phyloP scores from a whole-genome alignment of 2,888 invertebrate species.

The Hyposoter dolosus region DNA sequence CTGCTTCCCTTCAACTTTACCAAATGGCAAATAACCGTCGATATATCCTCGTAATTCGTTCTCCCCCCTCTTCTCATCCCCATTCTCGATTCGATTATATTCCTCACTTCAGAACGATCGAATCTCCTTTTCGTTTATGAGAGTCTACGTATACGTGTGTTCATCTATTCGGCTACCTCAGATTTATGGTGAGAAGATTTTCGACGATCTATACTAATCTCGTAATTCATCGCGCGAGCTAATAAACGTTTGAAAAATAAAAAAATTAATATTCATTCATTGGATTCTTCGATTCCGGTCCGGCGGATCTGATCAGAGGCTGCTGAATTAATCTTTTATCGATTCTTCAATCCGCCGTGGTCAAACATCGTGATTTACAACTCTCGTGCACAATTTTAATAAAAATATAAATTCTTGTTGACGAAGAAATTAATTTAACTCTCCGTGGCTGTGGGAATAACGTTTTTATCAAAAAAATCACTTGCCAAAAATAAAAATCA shows the following conservation, averaged over 20 bases:
- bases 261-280: constrained; percentile 9
- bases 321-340: background rate
- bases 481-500: background rate
- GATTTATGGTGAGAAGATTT: constrained; percentile 53
- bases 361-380: constrained; percentile 2
- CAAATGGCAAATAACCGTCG: constrained; percentile 44
- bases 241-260: constrained; percentile 46
- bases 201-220: constrained; percentile 22
- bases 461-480: background rate
- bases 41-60: constrained; percentile 49
- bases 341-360: constrained; percentile 2
- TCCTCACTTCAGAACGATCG: constrained; percentile 43
- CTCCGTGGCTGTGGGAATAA: background rate
- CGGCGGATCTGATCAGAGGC: constrained; percentile 30
- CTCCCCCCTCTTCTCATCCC: background rate
- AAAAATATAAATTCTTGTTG: background rate
- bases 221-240: constrained; percentile 48
- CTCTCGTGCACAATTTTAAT: background rate
- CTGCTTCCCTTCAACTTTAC: constrained; percentile 32
- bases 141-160: background rate
- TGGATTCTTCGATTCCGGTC: constrained; percentile 32
- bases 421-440: background rate
- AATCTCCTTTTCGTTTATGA: constrained; percentile 33
- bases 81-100: constrained; percentile 51
- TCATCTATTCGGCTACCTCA: constrained; percentile 5